Evolutionary conservation across 1,140 invertebrate species (phyloP).

Genomic region (Leptinotarsa defecta): DNA sequence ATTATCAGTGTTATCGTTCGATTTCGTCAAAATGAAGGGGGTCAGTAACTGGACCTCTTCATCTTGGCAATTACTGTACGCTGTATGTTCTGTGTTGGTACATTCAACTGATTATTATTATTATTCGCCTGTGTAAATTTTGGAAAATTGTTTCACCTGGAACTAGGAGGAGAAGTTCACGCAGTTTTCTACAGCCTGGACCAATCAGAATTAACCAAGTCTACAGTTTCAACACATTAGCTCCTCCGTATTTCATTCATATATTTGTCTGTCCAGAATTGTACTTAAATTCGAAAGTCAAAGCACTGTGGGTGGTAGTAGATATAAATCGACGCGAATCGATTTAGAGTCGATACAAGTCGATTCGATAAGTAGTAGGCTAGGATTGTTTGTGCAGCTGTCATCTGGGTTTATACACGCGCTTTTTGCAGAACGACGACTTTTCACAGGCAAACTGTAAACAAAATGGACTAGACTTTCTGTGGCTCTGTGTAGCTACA

Average conservation of each 20-base stretch:
- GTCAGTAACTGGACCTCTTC: too few species aligned
- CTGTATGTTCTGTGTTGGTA: too few species aligned
- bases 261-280: slow-evolving; percentile 44
- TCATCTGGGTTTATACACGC: slow-evolving; percentile 15
- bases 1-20: background rate
- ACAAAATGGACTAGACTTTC: too few species aligned
- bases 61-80: too few species aligned
- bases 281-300: slow-evolving; percentile 40
- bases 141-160: slow-evolving; percentile 23
- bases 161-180: too few species aligned
- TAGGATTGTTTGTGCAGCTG: slow-evolving; percentile 46
- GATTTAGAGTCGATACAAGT: slow-evolving; percentile 25
- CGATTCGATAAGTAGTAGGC: slow-evolving; percentile 41
- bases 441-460: too few species aligned
- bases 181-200: too few species aligned
- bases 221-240: slow-evolving; percentile 3
- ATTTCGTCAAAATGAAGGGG: background rate
- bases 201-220: background rate
- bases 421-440: background rate
- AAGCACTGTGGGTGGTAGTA: slow-evolving; percentile 45
- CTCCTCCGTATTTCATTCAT: slow-evolving; percentile 23
- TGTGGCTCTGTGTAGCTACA: too few species aligned
- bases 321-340: slow-evolving; percentile 33
- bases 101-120: too few species aligned
- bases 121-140: slow-evolving; percentile 1